Conservation (phyloP, 1,140 invertebrate species). For the Zaprionus nigranus region DNA sequence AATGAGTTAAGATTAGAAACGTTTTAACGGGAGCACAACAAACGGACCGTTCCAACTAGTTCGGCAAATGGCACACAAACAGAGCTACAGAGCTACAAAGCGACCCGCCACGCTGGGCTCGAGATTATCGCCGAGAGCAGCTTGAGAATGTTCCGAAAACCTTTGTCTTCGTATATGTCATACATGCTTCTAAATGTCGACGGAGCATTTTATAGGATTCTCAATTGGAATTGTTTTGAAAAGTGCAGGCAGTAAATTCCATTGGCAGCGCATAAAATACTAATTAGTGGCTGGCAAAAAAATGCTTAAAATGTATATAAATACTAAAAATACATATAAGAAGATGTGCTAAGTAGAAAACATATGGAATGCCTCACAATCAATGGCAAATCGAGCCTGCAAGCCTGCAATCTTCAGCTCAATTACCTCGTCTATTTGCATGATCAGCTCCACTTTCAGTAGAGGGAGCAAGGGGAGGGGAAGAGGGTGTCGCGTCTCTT, state of each 20-base stretch:
- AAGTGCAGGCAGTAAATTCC: conserved; percentile 6
- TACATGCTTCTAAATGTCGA: conserved; percentile 38
- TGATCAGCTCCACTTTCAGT: conserved; percentile 42
- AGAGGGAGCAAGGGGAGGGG: background rate
- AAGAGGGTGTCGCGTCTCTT: background rate
- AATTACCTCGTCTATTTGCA: conserved; percentile 5
- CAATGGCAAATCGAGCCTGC: background rate
- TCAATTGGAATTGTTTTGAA: background rate
- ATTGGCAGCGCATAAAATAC: conserved; percentile 6
- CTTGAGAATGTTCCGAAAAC: conserved; percentile 35
- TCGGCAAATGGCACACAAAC: conserved; percentile 69
- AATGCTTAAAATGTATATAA: background rate
- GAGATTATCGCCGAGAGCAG: conserved; percentile 24
- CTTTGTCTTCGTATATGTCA: conserved; percentile 29
- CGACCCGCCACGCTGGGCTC: background rate
- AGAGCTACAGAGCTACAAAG: conserved; percentile 40
- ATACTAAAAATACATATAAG: background rate
- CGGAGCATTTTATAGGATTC: background rate
- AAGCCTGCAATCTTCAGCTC: background rate
- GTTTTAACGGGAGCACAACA: conserved; percentile 69
- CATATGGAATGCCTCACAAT: background rate
- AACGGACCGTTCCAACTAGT: conserved; percentile 28
- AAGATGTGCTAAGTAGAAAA: background rate
- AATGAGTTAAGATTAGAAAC: conserved; percentile 82
- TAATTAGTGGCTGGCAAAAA: conserved; percentile 6